phyloP scores from a whole-genome alignment of 2,797 vertebrate species.

The Cynodonichthys magdalenae region DNA sequence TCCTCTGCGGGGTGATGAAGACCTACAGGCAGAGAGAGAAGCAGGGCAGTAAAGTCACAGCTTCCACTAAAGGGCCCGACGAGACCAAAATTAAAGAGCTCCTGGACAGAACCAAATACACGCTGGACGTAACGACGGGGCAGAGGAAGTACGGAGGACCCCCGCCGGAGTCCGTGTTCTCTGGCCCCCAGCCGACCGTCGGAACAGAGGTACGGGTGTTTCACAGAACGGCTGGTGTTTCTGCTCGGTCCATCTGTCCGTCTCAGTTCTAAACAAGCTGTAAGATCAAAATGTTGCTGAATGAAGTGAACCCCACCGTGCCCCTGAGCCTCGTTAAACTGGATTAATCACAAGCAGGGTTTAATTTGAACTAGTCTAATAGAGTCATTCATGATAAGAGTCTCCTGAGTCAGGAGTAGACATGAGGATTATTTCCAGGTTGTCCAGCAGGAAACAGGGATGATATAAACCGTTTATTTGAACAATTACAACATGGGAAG shows the following conservation, averaged over 20 bases:
- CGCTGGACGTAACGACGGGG: constrained; percentile 98
- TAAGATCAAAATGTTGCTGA: no score
- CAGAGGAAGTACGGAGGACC: constrained; percentile 99
- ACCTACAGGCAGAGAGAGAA: constrained; percentile 99
- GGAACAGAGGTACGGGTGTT: constrained; percentile 91
- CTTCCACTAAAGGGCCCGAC: constrained; percentile 99
- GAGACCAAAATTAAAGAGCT: constrained; percentile 97
- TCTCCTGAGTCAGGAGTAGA: no score
- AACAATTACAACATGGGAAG: no score
- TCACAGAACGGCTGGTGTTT: no score
- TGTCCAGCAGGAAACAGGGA: no score
- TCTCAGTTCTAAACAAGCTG: neutral
- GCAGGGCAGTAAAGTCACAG: constrained; percentile 99
- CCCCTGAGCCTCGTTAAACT: no score
- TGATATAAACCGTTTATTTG: no score
- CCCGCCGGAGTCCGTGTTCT: constrained; percentile 93
- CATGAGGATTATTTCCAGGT: no score
- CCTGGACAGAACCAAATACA: constrained; percentile 96
- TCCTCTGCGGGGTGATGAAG: constrained; percentile 99
- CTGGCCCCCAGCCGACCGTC: constrained; percentile 92
- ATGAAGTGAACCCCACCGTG: no score
- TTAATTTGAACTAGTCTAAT: no score
- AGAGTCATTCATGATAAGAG: no score
- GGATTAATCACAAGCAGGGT: no score
- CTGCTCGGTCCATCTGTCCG: neutral